Conservation (phyloP, 2,888 invertebrate genomes). For the Nymphalis c-album region DNA sequence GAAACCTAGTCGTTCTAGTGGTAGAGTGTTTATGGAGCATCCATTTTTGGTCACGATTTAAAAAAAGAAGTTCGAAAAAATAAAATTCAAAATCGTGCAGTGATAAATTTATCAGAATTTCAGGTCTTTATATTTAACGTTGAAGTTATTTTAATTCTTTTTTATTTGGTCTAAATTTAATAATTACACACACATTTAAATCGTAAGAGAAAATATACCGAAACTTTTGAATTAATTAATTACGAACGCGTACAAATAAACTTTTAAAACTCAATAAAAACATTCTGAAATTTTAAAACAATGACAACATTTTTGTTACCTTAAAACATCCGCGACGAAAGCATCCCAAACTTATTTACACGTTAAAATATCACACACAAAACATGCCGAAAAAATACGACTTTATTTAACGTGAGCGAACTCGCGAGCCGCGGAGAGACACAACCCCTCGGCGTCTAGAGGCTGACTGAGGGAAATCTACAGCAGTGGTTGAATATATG, state of each 20-base stretch:
- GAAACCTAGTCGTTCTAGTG: too few relatives aligned
- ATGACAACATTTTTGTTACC: slow-evolving; percentile 21
- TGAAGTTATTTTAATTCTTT: too few relatives aligned
- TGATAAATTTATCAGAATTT: too few relatives aligned
- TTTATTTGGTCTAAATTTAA: too few relatives aligned
- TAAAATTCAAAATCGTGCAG: too few relatives aligned
- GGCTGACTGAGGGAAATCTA: slow-evolving; percentile 45
- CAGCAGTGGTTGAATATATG: slow-evolving; percentile 13
- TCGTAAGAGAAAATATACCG: not conserved
- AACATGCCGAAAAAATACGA: slow-evolving; percentile 26
- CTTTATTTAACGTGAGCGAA: slow-evolving; percentile 27
- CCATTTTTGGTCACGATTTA: too few relatives aligned
- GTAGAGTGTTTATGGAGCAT: too few relatives aligned
- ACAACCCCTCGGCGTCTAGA: slow-evolving; percentile 37
- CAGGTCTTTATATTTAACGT: too few relatives aligned
- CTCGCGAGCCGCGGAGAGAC: slow-evolving; percentile 36
- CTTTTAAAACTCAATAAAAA: not conserved
- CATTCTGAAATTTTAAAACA: not conserved
- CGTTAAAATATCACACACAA: slow-evolving; percentile 38
- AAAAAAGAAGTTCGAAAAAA: too few relatives aligned
- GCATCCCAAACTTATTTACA: slow-evolving; percentile 35
- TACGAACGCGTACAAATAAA: not conserved
- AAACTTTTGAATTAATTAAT: not conserved
- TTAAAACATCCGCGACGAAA: slow-evolving; percentile 23
- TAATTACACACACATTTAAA: not conserved